A percentile compares a stretch with the other conserved stretches of the same genome.
Conservation (phyloP, 2,113 vertebrate genomes). For the Oreochromis tanganicae region DNA sequence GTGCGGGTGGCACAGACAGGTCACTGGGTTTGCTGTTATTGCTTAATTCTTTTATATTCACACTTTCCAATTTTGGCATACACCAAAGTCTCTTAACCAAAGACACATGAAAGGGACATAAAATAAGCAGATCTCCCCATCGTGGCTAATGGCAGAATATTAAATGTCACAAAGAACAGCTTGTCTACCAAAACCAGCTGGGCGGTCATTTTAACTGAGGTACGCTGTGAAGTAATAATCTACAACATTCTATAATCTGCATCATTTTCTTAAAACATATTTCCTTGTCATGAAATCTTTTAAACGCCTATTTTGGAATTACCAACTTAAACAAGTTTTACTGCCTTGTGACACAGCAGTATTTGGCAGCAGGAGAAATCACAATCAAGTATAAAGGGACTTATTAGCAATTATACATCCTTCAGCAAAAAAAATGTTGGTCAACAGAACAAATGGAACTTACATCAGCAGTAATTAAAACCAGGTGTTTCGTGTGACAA, state of each 20-base stretch:
- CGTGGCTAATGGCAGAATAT: neutral
- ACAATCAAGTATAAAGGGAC: neutral
- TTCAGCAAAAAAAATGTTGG: neutral
- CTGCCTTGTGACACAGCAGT: neutral
- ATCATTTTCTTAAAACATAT: neutral
- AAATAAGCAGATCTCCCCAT: neutral
- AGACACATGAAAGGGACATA: constrained; percentile 2
- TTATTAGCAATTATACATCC: neutral
- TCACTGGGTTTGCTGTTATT: constrained; percentile 24
- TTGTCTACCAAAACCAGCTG: neutral
- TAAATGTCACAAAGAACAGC: neutral
- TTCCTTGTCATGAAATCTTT: neutral
- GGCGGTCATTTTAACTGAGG: neutral
- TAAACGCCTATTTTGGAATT: neutral
- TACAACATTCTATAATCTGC: neutral
- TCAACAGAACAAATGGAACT: neutral
- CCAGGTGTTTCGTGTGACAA: neutral
- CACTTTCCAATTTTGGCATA: constrained; percentile 7
- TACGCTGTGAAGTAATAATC: neutral
- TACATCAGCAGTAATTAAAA: neutral
- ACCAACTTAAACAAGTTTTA: neutral
- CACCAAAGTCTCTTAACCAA: constrained; percentile 1
- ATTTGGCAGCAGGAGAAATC: neutral
- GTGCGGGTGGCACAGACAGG: constrained; percentile 10
- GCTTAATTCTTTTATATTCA: neutral